Evolutionary conservation across 1,140 invertebrate species (phyloP).

Genomic region (Aphelenchoides fujianensis): DNA sequence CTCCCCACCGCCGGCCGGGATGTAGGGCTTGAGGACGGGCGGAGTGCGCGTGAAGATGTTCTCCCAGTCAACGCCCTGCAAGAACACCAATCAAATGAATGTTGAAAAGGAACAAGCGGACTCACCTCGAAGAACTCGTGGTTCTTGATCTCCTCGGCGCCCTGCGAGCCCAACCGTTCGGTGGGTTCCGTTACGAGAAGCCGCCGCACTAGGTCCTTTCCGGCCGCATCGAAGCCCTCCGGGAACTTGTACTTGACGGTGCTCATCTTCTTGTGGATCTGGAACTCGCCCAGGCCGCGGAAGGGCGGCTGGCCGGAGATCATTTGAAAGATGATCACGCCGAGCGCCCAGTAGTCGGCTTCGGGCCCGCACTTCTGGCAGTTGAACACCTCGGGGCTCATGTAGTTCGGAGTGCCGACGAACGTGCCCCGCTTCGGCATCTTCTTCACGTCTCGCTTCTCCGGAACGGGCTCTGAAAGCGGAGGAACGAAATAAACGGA

Average conservation of each 20-base stretch:
- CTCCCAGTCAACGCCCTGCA: constrained; percentile 78
- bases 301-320: constrained; percentile 87
- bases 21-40: constrained; percentile 75
- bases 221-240: constrained; percentile 77
- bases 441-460: neutral
- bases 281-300: constrained; percentile 84
- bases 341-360: constrained; percentile 83
- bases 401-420: constrained; percentile 98
- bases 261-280: constrained; percentile 92
- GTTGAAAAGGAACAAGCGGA: constrained; percentile 60
- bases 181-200: constrained; percentile 70
- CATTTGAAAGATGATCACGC: constrained; percentile 96
- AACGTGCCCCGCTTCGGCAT: constrained; percentile 73
- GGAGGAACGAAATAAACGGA: too few species aligned
- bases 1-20: constrained; percentile 74
- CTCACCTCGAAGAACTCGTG: constrained; percentile 64
- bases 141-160: constrained; percentile 32
- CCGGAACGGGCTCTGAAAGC: neutral
- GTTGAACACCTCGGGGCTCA: constrained; percentile 70
- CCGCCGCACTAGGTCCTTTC: constrained; percentile 81
- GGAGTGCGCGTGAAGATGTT: constrained; percentile 75
- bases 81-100: too few species aligned
- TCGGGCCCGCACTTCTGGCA: constrained; percentile 49
- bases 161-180: constrained; percentile 43
- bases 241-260: constrained; percentile 87